Base-by-base conservation (phyloP, 1,140 invertebrate genomes). In the Calephelis nemesis region DNA sequence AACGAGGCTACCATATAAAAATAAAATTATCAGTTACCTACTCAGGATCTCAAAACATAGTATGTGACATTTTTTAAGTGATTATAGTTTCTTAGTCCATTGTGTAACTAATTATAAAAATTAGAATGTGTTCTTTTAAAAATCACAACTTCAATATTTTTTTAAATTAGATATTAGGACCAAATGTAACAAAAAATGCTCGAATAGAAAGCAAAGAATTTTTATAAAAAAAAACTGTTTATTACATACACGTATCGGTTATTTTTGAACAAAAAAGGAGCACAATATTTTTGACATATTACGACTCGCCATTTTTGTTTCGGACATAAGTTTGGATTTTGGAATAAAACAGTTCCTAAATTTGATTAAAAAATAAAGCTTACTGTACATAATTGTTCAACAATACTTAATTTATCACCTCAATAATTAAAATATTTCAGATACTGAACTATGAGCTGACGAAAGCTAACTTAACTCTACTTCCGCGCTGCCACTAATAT, bases 381-480 rank as follows among this genome's bases (percentile, higher is more conserved):
- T 1, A 12, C 30, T 13, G 2, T 2, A 47, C 4, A 64, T 19
- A 48, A 15, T 64, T 30, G 19, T 64, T 48, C 11, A 15, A n/a
- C 11, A 11, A 2, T 39, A 39, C 10, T 39, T 40, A 39, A 58
- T 39, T 58, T 6, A 19, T 58, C 8, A 12, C 19, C 5, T 58
- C 30, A 58, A 12, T 58, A 30, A 30, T 12, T 39, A 40, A 39
- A 39, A 1, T 58, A 5, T 12, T 40, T 5, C 5, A 12, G 7
- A n/a, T 19, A 7, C 10, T 39, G 54, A 40, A 58, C 13, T 62
- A 74, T 63, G 68, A 68, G 71, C 19, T 42, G 50, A 42, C 58
- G 65, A 74, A 62, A 68, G 70, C 63, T 50, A 78, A 74, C 89
- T 89, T 83, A 90, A 87, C 84, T 89, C 87, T 54, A 80, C 73